Evolutionary conservation across 2,113 vertebrate species (phyloP), one percentile per base, ranked within the genome.

Genomic region (Gavialis gangeticus): DNA sequence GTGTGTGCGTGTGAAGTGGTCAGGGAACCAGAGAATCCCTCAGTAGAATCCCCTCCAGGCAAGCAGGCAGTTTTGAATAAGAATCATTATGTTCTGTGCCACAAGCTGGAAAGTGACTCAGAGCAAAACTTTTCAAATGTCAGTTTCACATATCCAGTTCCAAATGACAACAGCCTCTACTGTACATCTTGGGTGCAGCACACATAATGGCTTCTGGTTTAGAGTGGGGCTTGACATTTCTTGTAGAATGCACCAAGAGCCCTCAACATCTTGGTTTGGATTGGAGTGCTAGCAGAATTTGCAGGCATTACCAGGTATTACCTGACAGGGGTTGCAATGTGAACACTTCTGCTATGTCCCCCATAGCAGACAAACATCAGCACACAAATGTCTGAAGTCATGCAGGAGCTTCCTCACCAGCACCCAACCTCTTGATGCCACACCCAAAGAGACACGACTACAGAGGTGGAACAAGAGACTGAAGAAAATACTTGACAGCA

Each of bases 181-280:
- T 73, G 7, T 0, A 1, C 3, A 14, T 46, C 30, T 77, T 1
- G 1, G 18, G 54, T 28, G 46, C 10, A 0, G 73, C 57, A 10
- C 57, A 34, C 60, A n/a, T 7, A 0, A 21, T 30, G 3, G 87
- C 15, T 17, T 30, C 59, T 37, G 1, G 4, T 28, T 66, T 66
- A 19, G 55, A 16, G 69, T 16, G 0, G 0, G 34, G 28, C 69
- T 78, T 13, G 4, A 27, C 21, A 10, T 56, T n/a, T 58, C 21
- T 3, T 24, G 13, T 30, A 25, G 79, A 54, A 0, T 0, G 13
- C 55, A 17, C 54, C 13, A 1, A 67, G 22, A 19, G 59, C 71
- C 30, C 21, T 22, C 2, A 21, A 13, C 60, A 79, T 0, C 0
- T 3, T 46, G 46, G 46, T 46, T 46, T 46, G 46, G 46, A 46